A percentile compares a stretch with the other conserved stretches of the same genome.
Conservation (phyloP, 2,113 vertebrate genomes). For the Henicopernis longicauda region DNA sequence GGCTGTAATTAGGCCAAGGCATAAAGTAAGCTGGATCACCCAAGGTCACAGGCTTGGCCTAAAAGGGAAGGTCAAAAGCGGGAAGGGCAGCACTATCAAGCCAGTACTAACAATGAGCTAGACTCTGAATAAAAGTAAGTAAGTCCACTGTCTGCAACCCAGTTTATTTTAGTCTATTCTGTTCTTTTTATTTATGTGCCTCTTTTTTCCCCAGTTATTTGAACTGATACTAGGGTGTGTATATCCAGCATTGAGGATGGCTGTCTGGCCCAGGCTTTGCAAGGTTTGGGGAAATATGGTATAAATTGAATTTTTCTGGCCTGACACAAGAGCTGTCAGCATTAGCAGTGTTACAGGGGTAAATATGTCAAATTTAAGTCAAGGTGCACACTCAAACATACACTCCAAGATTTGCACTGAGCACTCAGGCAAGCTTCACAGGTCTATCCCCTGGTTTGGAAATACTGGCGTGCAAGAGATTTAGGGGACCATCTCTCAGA, state of each 20-base stretch:
- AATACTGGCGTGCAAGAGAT: neutral
- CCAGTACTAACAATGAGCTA: neutral
- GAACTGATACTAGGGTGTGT: neutral
- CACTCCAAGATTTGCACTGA: neutral
- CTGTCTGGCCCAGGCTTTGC: neutral
- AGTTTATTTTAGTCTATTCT: neutral
- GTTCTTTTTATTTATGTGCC: neutral
- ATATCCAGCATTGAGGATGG: rapidly evolving
- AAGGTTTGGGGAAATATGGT: neutral
- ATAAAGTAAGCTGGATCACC: neutral
- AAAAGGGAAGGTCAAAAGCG: neutral
- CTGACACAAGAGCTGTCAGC: neutral
- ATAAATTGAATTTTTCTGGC: neutral
- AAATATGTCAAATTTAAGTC: neutral
- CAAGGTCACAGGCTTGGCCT: neutral
- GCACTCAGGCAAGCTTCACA: neutral
- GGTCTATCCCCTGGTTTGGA: neutral
- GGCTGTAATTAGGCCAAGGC: conserved; percentile 7
- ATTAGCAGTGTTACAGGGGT: neutral
- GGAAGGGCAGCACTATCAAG: neutral
- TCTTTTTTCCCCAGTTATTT: neutral
- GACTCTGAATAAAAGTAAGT: neutral
- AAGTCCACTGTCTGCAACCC: neutral
- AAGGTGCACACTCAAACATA: neutral
- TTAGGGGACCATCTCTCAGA: neutral